Conservation (phyloP, 2,888 invertebrate species). For the Dicycla oo region DNA sequence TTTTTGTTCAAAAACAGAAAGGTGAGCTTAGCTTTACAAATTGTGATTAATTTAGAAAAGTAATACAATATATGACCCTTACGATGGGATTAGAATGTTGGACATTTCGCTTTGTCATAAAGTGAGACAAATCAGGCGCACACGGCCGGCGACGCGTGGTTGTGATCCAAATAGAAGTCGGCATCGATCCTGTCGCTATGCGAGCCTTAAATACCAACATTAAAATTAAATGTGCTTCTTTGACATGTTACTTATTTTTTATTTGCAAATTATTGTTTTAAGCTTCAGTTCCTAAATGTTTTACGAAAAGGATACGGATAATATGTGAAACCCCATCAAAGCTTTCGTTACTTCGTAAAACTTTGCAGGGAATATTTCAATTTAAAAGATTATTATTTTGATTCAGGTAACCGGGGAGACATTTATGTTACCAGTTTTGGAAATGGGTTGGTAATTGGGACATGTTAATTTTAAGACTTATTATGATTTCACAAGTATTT, state of each 20-base stretch:
- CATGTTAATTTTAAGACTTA: too few relatives aligned
- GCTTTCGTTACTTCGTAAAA: neutral
- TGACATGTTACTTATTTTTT: neutral
- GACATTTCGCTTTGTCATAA: conserved; percentile 24
- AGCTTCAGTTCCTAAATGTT: neutral
- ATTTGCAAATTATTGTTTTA: neutral
- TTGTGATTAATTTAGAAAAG: conserved; percentile 37
- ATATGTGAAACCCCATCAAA: neutral
- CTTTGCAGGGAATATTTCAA: neutral
- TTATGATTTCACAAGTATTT: too few relatives aligned
- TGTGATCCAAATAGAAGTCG: conserved; percentile 27
- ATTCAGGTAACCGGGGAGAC: too few relatives aligned
- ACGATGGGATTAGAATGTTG: conserved; percentile 25
- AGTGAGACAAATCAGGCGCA: conserved; percentile 29
- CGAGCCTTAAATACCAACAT: conserved; percentile 7
- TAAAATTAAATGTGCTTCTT: neutral
- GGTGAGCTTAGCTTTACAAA: conserved; percentile 45
- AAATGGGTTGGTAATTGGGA: too few relatives aligned
- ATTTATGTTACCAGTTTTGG: too few relatives aligned
- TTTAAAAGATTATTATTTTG: neutral
- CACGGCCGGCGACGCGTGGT: conserved; percentile 1
- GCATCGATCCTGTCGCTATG: conserved; percentile 9
- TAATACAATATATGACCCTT: conserved; percentile 17
- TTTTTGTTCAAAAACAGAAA: conserved; percentile 26
- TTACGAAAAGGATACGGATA: neutral